Evolutionary conservation across 1,140 invertebrate genomes (phyloP), one percentile per base, ranked within the genome.

Genomic region (Papilio glaucus): DNA sequence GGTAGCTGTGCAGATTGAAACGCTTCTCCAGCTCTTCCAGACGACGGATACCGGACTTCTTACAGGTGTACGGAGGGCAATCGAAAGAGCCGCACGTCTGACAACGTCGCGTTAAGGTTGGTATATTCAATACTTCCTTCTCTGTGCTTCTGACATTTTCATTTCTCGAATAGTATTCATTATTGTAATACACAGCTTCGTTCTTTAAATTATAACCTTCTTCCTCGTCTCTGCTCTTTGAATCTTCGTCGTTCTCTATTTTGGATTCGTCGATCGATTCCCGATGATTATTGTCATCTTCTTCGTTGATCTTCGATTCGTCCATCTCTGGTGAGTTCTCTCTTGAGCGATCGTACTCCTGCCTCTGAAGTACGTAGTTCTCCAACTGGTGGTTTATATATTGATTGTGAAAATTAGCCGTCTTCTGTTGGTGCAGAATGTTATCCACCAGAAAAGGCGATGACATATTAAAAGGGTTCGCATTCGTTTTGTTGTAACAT

Each of bases 371-470:
- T 7, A 93, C 88, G 75, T 93, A 93, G 8, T 83, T 89, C 60
- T 93, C 89, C 1, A 93, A 68, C 41, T 93, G 92, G 26, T 92
- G 90, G 61, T 93, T 93, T 9, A 93, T 75, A 72, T 93, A 93
- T 70, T 93, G 93, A n/a, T 90, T 93, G 68, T 93, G 92, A 45
- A 93, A 87, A 24, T 89, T 92, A 0, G 78, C 85, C 0, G 78
- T 85, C 71, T 93, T 93, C 69, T 93, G 93, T 67, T 93, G 92
- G 49, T 93, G 92, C 45, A 93, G 70, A 12, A 94, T 92, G 38
- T 93, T 93, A 72, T 94, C 92, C 12, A 93, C 90, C 45, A 93
- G 71, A 78, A 93, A 93, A 0, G 92, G 93, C 3, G 92, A 93
- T 4, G 91, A 87, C 91, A 93, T 93, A 26, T 89, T 91, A 68